phyloP scores from a whole-genome alignment of 1,140 invertebrate species.

The Lethocerus indicus region DNA sequence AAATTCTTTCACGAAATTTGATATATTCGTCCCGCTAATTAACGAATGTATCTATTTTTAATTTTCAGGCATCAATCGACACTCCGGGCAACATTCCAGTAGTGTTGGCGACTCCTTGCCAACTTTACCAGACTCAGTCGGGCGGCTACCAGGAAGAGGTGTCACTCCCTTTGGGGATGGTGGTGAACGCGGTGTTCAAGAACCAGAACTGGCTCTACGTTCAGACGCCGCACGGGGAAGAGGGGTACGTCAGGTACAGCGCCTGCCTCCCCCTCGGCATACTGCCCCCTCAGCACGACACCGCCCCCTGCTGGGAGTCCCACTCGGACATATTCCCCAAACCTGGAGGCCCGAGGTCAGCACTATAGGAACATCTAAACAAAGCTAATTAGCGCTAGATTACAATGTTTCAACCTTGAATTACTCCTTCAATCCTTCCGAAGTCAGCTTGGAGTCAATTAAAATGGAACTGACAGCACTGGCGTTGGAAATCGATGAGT shows the following conservation, averaged over 20 bases:
- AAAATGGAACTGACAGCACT: no score
- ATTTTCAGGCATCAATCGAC: slow-evolving; percentile 43
- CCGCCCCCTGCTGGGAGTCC: slow-evolving; percentile 54
- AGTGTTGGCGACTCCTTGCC: slow-evolving; percentile 52
- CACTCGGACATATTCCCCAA: slow-evolving; percentile 58
- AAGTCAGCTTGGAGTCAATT: no score
- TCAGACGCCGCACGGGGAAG: slow-evolving; percentile 64
- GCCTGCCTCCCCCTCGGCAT: slow-evolving; percentile 58
- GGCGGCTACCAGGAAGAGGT: slow-evolving; percentile 50
- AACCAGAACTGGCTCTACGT: slow-evolving; percentile 67
- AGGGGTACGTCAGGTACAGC: slow-evolving; percentile 37
- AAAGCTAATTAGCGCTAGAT: neutral
- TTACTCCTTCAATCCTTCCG: no score
- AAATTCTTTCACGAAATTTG: no score
- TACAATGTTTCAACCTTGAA: no score
- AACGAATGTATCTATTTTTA: no score
- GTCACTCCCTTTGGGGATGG: slow-evolving; percentile 54
- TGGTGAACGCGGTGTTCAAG: slow-evolving; percentile 70
- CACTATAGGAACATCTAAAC: neutral
- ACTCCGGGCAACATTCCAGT: slow-evolving; percentile 65
- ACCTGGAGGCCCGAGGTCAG: slow-evolving; percentile 22
- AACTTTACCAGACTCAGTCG: slow-evolving; percentile 50
- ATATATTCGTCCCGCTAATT: no score
- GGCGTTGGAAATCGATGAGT: no score
- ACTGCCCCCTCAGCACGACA: slow-evolving; percentile 28